A percentile compares a stretch with the other conserved stretches of the same genome.
Conservation (phyloP, 2,797 vertebrate species). For the Octomys mimax region DNA sequence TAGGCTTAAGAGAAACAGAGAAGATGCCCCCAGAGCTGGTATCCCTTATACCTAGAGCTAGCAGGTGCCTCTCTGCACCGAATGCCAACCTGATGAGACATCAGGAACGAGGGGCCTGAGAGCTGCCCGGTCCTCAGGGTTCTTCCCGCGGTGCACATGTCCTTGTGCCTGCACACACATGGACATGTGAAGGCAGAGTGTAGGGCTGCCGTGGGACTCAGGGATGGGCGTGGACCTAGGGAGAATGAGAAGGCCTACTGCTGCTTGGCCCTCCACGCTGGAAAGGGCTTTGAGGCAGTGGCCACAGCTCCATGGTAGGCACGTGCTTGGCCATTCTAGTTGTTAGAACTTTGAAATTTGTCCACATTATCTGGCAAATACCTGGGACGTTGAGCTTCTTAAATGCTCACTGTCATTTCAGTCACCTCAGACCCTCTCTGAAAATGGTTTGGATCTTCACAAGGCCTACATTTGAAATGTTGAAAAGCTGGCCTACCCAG, state of each 20-base stretch:
- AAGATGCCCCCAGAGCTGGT: background rate
- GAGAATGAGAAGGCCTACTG: background rate
- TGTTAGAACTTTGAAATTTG: background rate
- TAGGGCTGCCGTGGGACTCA: background rate
- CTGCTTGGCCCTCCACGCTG: background rate
- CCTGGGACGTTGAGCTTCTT: constrained; percentile 11
- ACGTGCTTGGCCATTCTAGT: background rate
- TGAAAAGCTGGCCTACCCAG: background rate
- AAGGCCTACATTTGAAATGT: background rate
- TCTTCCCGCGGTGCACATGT: background rate
- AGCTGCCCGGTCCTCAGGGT: background rate
- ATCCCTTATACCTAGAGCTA: background rate
- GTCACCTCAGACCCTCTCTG: background rate
- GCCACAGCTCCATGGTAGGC: background rate
- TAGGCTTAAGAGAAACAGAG: background rate
- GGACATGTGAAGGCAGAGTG: background rate
- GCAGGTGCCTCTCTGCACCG: background rate
- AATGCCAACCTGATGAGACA: background rate
- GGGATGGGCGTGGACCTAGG: background rate
- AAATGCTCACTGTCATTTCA: background rate
- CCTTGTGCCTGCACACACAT: background rate
- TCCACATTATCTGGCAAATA: background rate
- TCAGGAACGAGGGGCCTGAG: background rate
- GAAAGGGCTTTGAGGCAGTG: background rate
- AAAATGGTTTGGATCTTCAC: background rate